A percentile compares a stretch with the other conserved stretches of the same genome.
These are phyloP conservation scores for Axea sp. DNA, from an alignment of 2,888 invertebrate species.

Conservation along the genomic window DNA sequence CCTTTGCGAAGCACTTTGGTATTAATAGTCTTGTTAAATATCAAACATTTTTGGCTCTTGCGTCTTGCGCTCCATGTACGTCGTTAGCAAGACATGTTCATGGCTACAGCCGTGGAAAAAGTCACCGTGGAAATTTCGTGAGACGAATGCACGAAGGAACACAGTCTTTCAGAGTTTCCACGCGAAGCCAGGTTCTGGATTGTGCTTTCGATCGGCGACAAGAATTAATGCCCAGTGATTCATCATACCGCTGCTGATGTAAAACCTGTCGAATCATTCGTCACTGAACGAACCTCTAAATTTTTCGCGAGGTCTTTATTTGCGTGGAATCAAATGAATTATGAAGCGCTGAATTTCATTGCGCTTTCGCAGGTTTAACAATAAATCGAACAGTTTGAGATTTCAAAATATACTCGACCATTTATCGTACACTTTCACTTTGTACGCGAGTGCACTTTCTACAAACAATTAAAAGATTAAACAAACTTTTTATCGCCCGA, in stretches of 20 bases:
- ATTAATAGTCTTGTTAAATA: too few relatives aligned
- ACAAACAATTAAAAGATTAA: slow-evolving; percentile 52
- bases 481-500: slow-evolving; percentile 24
- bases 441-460: slow-evolving; percentile 39
- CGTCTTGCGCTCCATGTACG: too few relatives aligned
- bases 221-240: slow-evolving; percentile 36
- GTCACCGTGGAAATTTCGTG: slow-evolving; percentile 24
- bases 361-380: slow-evolving; percentile 11
- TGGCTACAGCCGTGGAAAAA: background rate
- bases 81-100: too few relatives aligned
- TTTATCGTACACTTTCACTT: slow-evolving; percentile 47
- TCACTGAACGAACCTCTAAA: slow-evolving; percentile 21
- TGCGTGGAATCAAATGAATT: slow-evolving; percentile 3
- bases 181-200: slow-evolving; percentile 35
- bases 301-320: background rate
- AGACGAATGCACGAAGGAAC: slow-evolving; percentile 37
- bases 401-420: slow-evolving; percentile 13
- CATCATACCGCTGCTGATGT: slow-evolving; percentile 1
- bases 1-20: too few relatives aligned
- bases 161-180: slow-evolving; percentile 29
- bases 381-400: slow-evolving; percentile 6
- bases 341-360: background rate
- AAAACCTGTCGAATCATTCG: slow-evolving; percentile 4
- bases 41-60: too few relatives aligned
- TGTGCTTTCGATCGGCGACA: slow-evolving; percentile 35